These are phyloP conservation scores for Etheostoma spectabile DNA, from an alignment of 2,113 vertebrate genomes.

Conservation along the genomic window DNA sequence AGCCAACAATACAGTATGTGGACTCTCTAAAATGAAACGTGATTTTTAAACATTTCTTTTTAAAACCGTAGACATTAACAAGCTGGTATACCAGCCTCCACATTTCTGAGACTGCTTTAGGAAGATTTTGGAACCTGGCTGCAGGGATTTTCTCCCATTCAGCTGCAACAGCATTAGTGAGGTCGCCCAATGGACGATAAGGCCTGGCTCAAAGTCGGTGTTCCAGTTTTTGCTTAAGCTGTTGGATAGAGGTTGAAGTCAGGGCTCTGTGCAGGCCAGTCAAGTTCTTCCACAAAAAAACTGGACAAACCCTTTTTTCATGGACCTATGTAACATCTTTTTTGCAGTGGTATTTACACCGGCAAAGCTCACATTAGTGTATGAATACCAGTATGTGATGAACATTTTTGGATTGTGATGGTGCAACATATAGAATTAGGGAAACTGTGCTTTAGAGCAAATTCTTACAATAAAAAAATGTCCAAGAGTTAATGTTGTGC, in stretches of 20 bases:
- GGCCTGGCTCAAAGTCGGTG: background rate
- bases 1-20: background rate
- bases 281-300: background rate
- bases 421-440: background rate
- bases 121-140: constrained; percentile 10
- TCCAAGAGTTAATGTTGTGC: background rate
- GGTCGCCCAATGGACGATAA: constrained; percentile 10
- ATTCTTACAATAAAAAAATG: background rate
- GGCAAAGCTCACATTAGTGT: background rate
- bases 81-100: background rate
- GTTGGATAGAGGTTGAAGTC: constrained; percentile 7
- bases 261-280: background rate
- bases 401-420: background rate
- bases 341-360: too few relatives aligned
- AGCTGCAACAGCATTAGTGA: constrained; percentile 12
- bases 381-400: background rate
- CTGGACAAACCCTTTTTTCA: background rate
- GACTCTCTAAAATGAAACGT: background rate
- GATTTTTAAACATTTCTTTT: background rate
- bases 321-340: too few relatives aligned
- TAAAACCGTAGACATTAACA: background rate
- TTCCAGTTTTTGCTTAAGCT: constrained; percentile 14
- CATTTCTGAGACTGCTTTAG: background rate
- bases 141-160: constrained; percentile 28
- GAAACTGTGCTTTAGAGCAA: background rate